A percentile compares a stretch with the other conserved stretches of the same genome.
Evolutionary conservation across 2,797 vertebrate genomes (phyloP).

Genomic region (Melanogrammus aeglefinus): DNA sequence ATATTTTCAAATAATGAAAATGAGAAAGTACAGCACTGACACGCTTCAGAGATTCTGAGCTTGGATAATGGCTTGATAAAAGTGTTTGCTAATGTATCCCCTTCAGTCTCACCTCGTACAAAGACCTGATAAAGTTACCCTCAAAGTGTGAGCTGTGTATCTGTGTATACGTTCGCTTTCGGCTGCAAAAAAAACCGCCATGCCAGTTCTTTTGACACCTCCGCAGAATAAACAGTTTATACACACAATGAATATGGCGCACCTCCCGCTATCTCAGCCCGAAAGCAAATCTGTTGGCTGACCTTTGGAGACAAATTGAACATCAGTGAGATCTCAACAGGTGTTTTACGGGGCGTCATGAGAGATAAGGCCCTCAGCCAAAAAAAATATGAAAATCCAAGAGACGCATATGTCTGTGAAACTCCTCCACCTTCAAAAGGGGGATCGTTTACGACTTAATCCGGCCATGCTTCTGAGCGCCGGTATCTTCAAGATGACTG

Average conservation of each 20-base stretch:
- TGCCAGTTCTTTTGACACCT: not conserved
- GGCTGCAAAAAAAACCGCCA: not conserved
- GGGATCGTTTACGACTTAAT: no score
- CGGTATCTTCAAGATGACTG: no score
- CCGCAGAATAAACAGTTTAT: not conserved
- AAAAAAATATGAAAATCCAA: no score
- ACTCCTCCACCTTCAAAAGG: no score
- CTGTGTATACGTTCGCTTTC: not conserved
- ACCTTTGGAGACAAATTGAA: no score
- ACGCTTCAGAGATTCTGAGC: conserved; percentile 1
- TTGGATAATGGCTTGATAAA: not conserved
- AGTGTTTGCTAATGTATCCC: conserved; percentile 3
- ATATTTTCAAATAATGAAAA: conserved; percentile 17
- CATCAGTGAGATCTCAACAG: no score
- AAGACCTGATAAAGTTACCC: not conserved
- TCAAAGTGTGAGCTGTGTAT: not conserved
- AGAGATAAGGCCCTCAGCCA: no score
- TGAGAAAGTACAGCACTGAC: not conserved
- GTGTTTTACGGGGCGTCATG: no score
- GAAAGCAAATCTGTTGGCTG: no score
- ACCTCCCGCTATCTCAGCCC: not conserved
- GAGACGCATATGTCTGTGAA: no score
- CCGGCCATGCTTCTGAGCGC: no score
- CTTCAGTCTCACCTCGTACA: not conserved
- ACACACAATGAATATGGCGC: not conserved